phyloP scores from a whole-genome alignment of 2,888 invertebrate species.

The Lamellibrachia satsuma region DNA sequence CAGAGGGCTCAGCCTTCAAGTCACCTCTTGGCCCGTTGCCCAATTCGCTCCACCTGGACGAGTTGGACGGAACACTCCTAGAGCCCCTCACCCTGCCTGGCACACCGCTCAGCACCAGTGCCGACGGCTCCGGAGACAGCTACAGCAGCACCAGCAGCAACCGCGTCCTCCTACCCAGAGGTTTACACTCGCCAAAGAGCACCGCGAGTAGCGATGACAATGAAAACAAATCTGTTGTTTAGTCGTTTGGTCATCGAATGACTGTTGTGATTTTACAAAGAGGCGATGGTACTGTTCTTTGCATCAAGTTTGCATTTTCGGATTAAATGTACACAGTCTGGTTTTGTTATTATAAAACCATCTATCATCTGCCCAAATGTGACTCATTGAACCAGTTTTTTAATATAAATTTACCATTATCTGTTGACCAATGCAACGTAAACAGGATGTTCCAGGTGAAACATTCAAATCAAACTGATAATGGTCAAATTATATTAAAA shows the following conservation, averaged over 20 bases:
- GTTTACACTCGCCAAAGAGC: conserved; percentile 23
- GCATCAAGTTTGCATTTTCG: neutral
- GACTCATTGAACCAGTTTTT: too few species aligned
- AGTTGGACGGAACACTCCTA: neutral
- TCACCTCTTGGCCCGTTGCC: neutral
- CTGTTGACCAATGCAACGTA: neutral
- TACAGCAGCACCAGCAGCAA: conserved; percentile 85
- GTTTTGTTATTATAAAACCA: too few species aligned
- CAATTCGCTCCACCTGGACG: neutral
- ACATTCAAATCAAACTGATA: neutral
- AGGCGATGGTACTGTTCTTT: neutral
- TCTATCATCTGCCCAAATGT: too few species aligned
- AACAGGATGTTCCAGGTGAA: neutral
- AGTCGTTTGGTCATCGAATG: neutral
- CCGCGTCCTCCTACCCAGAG: conserved; percentile 74
- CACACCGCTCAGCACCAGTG: conserved; percentile 64
- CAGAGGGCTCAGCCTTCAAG: neutral
- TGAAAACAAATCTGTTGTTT: neutral
- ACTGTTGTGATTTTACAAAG: neutral
- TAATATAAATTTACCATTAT: neutral
- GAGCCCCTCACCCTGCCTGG: conserved; percentile 37
- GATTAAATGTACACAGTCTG: neutral
- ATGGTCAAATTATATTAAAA: neutral
- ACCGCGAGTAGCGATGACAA: neutral
- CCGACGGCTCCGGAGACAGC: conserved; percentile 76